phyloP scores from a whole-genome alignment of 2,888 invertebrate genomes.

The Leuctra nigra region DNA sequence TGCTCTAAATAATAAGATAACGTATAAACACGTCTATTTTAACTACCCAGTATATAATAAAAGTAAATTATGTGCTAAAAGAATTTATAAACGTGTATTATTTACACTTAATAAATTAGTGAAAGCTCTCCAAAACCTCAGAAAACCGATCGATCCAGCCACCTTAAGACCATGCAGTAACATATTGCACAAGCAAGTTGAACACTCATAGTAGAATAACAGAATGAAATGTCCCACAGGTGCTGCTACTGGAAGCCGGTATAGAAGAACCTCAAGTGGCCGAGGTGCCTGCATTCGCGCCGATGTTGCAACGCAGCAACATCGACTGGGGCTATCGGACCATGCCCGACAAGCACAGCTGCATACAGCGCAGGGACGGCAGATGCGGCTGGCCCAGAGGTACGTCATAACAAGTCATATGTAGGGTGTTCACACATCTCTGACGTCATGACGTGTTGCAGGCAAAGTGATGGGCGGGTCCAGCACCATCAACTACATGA shows the following conservation, averaged over 20 bases:
- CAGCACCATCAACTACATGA: conserved; percentile 59
- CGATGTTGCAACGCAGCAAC: conserved; percentile 50
- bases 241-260: conserved; percentile 57
- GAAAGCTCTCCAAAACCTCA: no score
- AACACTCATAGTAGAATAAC: no score
- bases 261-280: conserved; percentile 57
- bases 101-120: no score
- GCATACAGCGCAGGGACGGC: conserved; percentile 50
- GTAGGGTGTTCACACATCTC: neutral
- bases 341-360: conserved; percentile 54
- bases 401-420: conserved; percentile 32
- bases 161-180: neutral
- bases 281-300: conserved; percentile 58
- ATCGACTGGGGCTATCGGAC: conserved; percentile 67
- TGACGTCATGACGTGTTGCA: neutral
- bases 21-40: no score
- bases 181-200: no score
- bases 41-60: no score
- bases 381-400: conserved; percentile 60
- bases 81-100: no score
- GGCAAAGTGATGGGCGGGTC: conserved; percentile 62
- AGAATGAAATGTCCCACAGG: conserved; percentile 36
- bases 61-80: no score
- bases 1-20: no score
- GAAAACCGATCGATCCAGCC: neutral